Percentiles rank a stretch among this genome's conserved stretches.
Evolutionary conservation across 2,888 invertebrate genomes (phyloP).

Genomic region (Andrena trimmerana): DNA sequence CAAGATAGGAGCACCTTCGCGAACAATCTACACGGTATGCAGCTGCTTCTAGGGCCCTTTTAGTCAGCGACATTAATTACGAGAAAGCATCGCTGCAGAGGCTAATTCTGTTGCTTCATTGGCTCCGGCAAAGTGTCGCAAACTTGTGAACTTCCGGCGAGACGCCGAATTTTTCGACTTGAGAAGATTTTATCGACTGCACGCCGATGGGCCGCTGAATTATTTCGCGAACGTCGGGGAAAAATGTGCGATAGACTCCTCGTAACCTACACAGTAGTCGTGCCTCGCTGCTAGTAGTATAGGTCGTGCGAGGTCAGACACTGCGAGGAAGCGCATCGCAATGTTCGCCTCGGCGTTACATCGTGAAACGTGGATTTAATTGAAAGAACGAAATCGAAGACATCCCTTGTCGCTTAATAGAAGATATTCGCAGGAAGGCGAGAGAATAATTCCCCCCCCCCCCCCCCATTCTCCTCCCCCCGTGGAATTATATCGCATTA

Average conservation of each 20-base stretch:
- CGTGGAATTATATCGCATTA: background rate
- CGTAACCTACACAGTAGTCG: no score
- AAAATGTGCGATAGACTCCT: no score
- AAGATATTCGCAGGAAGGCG: background rate
- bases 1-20: slow-evolving; percentile 35
- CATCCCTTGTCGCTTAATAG: background rate
- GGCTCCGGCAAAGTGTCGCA: background rate
- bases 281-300: no score
- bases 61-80: slow-evolving; percentile 46
- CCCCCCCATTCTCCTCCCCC: no score
- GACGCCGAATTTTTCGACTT: background rate
- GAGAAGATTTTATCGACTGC: background rate
- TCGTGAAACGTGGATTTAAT: background rate
- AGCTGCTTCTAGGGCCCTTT: slow-evolving; percentile 20
- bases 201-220: background rate
- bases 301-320: no score
- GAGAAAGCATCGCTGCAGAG: slow-evolving; percentile 15
- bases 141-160: background rate
- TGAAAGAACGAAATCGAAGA: background rate
- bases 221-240: no score
- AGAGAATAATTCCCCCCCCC: background rate
- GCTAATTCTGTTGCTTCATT: slow-evolving; percentile 35
- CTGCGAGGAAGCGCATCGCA: background rate
- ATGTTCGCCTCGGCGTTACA: background rate
- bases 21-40: slow-evolving; percentile 39